These are phyloP conservation scores for Aphaenogaster floridana DNA, from an alignment of 1,140 invertebrate species.

Conservation along the genomic window DNA sequence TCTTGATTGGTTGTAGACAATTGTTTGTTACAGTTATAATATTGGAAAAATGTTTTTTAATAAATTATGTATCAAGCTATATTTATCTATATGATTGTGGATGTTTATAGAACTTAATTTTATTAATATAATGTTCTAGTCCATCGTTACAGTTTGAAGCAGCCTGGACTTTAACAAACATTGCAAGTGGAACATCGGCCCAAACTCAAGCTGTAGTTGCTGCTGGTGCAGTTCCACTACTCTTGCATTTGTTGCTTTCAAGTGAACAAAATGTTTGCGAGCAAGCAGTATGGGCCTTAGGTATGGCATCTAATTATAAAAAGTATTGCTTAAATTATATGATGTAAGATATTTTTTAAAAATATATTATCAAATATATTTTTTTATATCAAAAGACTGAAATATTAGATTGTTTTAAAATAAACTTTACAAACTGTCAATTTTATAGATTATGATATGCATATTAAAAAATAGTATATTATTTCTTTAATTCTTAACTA, in stretches of 20 bases:
- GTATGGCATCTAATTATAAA: not conserved
- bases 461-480: no score
- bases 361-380: no score
- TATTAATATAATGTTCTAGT: constrained; percentile 86
- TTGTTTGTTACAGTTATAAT: constrained; percentile 12
- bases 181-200: constrained; percentile 97
- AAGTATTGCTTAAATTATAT: constrained; percentile 38
- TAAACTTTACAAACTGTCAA: no score
- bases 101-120: constrained; percentile 4
- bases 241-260: no score
- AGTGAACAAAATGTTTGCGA: no score
- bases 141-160: constrained; percentile 99
- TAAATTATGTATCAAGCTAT: constrained; percentile 16
- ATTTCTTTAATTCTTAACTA: no score
- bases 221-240: no score
- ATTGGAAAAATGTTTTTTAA: not conserved
- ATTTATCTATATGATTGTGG: not conserved
- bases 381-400: no score
- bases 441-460: no score
- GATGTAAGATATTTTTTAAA: no score
- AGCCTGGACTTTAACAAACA: constrained; percentile 99
- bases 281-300: no score
- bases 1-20: not conserved
- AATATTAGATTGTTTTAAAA: no score
- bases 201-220: constrained; percentile 90